A percentile compares a stretch with the other conserved stretches of the same genome.
Conservation (phyloP, 2,113 vertebrate genomes). For the Ellobius talpinus region DNA sequence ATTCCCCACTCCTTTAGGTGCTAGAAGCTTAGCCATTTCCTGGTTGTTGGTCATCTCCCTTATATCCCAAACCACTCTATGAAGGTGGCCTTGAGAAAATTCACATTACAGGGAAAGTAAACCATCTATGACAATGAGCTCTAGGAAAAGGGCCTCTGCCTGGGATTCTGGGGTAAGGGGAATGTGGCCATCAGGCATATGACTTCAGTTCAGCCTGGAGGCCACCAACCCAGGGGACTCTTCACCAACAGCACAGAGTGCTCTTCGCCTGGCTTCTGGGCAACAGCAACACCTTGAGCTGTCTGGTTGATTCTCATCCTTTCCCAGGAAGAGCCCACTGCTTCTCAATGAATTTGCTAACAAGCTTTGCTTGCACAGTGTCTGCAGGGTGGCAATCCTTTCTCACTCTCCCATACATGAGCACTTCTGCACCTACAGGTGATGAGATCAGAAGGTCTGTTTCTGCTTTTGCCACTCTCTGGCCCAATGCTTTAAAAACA, state of each 20-base stretch:
- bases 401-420: neutral
- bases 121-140: neutral
- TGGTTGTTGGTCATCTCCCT: neutral
- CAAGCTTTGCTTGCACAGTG: neutral
- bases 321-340: neutral
- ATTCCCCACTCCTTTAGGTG: neutral
- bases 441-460: neutral
- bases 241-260: neutral
- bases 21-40: neutral
- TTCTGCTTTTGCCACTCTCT: neutral
- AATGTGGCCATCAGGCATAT: neutral
- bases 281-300: neutral
- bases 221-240: neutral
- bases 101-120: neutral
- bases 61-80: neutral
- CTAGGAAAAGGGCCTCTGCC: neutral
- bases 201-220: neutral
- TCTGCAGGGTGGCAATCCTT: neutral
- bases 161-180: neutral
- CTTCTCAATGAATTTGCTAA: neutral
- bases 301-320: neutral
- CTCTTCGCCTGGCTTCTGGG: neutral
- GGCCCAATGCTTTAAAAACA: conserved; percentile 43
- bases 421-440: neutral
- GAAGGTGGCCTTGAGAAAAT: neutral